Evolutionary conservation across 1,140 invertebrate species (phyloP), one percentile per base, ranked within the genome.

Genomic region (Drosophila bipectinata): DNA sequence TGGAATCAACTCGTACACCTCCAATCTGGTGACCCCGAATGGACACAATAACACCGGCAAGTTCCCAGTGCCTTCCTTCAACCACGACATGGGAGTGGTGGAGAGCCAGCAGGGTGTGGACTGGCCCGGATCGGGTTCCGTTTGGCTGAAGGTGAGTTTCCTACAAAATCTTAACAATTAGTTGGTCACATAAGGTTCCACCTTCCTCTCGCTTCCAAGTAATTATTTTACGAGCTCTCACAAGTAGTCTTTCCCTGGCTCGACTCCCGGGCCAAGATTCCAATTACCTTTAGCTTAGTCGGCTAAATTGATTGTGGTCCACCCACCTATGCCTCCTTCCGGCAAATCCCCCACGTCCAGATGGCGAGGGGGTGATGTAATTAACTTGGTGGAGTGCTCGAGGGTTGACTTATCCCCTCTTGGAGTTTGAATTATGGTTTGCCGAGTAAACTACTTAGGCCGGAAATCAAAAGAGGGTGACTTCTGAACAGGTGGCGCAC

Each of bases 1-100:
- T 44, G 94, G 94, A 21, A 64, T 95, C 1, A 95, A 95, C 63
- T 91, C 93, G 9, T 95, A 95, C 73, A 93, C 93, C 0, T 92
- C 93, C 4, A 92, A 91, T 26, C 79, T 93, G 32, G 93, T 92
- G 0, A 80, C 59, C 1, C 87, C 49, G 57, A 93, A 89, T 90
- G 92, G 68, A 72, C 90, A 57, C 78, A 93, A 57, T 53, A 92
- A 92, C 47, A 82, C 72, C 0, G 92, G 90, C 14, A 90, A 92
- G 51, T 93, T 92, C 24, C 73, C 89, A 0, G 77, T 91, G 12
- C 94, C 93, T 1, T 94, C 93, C 0, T 93, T 92, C 47, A 69
- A 83, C 64, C 92, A 94, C 62, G 94, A 94, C 68, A 91, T 92
- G 79, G 92, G 92, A 7, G 90, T 92, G 24, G 78, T 92, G 3